Evolutionary conservation across 2,113 vertebrate species (phyloP).

Genomic region (Labrus mixtus): DNA sequence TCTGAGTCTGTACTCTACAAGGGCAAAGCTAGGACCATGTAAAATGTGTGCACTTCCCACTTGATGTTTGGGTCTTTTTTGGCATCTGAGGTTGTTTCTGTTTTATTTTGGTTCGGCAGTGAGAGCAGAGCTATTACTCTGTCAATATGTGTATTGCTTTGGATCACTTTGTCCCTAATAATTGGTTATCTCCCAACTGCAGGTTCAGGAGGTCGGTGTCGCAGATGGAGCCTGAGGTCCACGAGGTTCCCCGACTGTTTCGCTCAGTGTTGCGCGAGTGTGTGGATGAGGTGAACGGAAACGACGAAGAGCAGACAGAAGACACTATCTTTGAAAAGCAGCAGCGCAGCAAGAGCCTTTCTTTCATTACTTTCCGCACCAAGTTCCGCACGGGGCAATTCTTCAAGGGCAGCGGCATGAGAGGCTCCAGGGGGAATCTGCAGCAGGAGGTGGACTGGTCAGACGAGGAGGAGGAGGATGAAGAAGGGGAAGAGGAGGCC

Average conservation of each 20-base stretch:
- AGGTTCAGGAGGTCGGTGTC: conserved; percentile 85
- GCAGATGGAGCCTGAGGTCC: conserved; percentile 84
- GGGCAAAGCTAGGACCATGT: too few species aligned
- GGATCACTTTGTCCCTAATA: neutral
- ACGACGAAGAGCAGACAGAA: conserved; percentile 31
- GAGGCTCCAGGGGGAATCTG: conserved; percentile 79
- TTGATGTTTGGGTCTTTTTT: too few species aligned
- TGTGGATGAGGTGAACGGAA: conserved; percentile 69
- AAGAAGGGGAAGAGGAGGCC: conserved; percentile 51
- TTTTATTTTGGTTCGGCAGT: too few species aligned
- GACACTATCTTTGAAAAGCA: conserved; percentile 66
- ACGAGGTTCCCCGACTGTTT: conserved; percentile 84
- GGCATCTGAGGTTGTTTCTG: too few species aligned
- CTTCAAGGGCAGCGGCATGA: conserved; percentile 57
- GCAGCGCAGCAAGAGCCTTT: conserved; percentile 85
- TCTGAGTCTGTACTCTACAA: too few species aligned
- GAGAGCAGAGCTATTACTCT: too few species aligned
- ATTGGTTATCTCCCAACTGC: neutral
- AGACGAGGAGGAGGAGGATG: conserved; percentile 76
- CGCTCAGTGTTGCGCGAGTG: conserved; percentile 77
- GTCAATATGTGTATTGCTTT: neutral
- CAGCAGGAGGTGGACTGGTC: conserved; percentile 82
- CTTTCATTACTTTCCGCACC: conserved; percentile 81
- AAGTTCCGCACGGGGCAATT: conserved; percentile 77
- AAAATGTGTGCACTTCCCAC: too few species aligned